Evolutionary conservation across 64 coral and sea anemone genomes (phyloP).

Genomic region (Acropora tenuis): DNA sequence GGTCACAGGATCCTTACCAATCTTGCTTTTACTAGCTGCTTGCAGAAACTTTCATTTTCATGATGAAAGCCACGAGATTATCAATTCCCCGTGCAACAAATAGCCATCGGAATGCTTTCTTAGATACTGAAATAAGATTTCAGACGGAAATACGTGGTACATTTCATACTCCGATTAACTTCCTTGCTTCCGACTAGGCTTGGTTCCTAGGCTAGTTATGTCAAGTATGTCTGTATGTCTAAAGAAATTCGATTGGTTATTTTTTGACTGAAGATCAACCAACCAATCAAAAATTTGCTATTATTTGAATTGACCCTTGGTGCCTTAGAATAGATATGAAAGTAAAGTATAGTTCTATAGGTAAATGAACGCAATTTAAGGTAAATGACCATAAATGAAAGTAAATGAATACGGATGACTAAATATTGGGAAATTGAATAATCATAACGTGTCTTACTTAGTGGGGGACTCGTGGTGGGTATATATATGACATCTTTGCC

Average conservation of each 20-base stretch:
- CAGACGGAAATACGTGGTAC: neutral
- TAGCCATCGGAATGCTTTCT: neutral
- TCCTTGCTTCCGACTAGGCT: slow-evolving; percentile 55
- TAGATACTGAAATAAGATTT: neutral
- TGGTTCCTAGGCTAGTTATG: slow-evolving; percentile 52
- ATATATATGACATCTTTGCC: too few species aligned
- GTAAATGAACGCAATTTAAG: too few species aligned
- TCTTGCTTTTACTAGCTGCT: neutral
- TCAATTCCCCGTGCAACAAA: neutral
- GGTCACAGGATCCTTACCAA: neutral
- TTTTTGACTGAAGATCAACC: neutral
- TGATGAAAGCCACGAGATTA: neutral
- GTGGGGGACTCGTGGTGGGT: too few species aligned
- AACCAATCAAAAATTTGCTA: slow-evolving; percentile 67
- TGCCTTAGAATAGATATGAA: too few species aligned
- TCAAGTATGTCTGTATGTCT: slow-evolving; percentile 1
- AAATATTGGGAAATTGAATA: too few species aligned
- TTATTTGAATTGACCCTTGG: neutral
- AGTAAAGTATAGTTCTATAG: too few species aligned
- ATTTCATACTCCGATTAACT: slow-evolving; percentile 4
- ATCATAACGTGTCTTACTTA: too few species aligned
- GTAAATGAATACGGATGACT: too few species aligned
- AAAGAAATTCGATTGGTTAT: slow-evolving; percentile 63
- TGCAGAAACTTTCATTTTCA: slow-evolving; percentile 4
- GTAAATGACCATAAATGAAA: too few species aligned